A percentile compares a stretch with the other conserved stretches of the same genome.
Evolutionary conservation across 1,140 invertebrate species (phyloP).

Genomic region (Phortica variegata): DNA sequence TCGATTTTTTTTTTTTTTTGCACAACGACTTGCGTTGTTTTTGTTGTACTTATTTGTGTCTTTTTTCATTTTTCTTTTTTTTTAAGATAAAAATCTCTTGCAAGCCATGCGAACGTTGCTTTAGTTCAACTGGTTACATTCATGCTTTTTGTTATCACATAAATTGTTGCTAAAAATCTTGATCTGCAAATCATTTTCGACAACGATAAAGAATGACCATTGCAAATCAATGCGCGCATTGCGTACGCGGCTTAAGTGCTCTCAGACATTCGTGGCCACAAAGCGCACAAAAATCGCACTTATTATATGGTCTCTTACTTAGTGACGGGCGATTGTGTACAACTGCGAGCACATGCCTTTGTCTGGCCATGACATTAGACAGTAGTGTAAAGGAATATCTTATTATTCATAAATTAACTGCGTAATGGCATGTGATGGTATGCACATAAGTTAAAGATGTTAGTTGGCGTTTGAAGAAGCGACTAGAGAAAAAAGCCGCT

Average conservation of each 20-base stretch:
- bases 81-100: not conserved
- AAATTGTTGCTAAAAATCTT: slow-evolving; percentile 48
- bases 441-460: too few species aligned
- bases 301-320: not conserved
- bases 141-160: slow-evolving; percentile 39
- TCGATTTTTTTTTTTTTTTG: too few species aligned
- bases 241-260: slow-evolving; percentile 21
- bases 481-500: too few species aligned
- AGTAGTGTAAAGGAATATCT: not conserved
- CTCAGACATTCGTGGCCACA: slow-evolving; percentile 26
- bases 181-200: slow-evolving; percentile 55
- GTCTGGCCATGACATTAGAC: not conserved
- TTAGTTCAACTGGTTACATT: too few species aligned
- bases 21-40: too few species aligned
- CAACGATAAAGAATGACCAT: slow-evolving; percentile 37
- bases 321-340: not conserved
- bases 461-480: too few species aligned
- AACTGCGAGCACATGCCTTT: not conserved
- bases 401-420: too few species aligned
- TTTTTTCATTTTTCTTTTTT: too few species aligned
- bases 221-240: too few species aligned
- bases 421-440: too few species aligned
- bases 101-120: not conserved
- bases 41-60: too few species aligned
- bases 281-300: slow-evolving; percentile 16